Evolutionary conservation across 1,140 invertebrate species (phyloP).

Genomic region (Macrosteles quadrilineatus): DNA sequence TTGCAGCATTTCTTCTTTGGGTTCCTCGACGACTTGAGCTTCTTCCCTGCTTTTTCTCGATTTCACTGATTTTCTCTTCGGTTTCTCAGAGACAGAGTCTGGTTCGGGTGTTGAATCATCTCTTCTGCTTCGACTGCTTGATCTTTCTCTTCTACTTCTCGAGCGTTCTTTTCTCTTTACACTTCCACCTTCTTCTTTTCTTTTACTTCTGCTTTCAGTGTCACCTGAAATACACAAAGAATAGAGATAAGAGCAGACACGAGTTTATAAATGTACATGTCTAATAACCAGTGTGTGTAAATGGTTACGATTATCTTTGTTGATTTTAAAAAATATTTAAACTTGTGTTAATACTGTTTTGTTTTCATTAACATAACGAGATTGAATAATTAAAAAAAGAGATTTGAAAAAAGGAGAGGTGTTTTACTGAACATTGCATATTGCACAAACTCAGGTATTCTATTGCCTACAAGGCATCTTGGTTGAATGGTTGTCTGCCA

Average conservation of each 20-base stretch:
- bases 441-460: no score
- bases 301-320: not conserved
- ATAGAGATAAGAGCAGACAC: no score
- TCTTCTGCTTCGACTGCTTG: constrained; percentile 33
- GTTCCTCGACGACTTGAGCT: constrained; percentile 45
- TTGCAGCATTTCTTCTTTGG: constrained; percentile 33
- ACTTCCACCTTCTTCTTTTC: constrained; percentile 40
- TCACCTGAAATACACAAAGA: constrained; percentile 2
- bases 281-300: not conserved
- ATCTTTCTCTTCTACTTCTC: constrained; percentile 36
- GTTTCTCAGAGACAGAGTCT: constrained; percentile 14
- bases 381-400: no score
- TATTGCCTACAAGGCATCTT: no score
- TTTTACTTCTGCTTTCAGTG: constrained; percentile 34
- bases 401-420: no score
- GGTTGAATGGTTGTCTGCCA: no score
- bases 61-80: constrained; percentile 47
- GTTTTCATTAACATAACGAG: no score
- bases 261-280: not conserved
- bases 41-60: constrained; percentile 44
- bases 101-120: constrained; percentile 32
- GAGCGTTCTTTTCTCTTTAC: constrained; percentile 38
- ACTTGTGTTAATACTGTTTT: no score
- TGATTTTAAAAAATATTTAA: not conserved
- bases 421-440: no score